Base-by-base conservation (phyloP, 2,797 vertebrate species). In the Pipistrellus pygmaeus region DNA sequence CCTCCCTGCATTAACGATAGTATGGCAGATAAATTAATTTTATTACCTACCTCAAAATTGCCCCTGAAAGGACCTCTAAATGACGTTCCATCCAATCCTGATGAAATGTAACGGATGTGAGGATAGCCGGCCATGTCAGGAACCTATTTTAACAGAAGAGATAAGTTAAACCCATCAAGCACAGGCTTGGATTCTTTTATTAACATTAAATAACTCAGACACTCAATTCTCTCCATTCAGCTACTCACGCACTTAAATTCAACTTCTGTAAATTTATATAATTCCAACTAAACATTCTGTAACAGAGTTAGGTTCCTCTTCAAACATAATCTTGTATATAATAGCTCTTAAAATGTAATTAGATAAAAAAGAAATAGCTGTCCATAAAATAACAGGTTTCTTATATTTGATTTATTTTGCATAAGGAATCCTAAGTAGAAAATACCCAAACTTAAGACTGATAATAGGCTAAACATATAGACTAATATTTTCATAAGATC, bases 61-160 rank as follows among this genome's bases (percentile, higher is more conserved):
- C 98, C 98, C 98, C 98, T 98, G 98, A 99, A 98, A 98, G 98
- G 98, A 97, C 98, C 98, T 98, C 98, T 98, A 98, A 99, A 98
- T 96, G 98, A 98, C 95, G 98, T 99, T 98, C 99, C 99, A 98
- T 99, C 99, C 99, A 99, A 98, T 98, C 99, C 99, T 96, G 99
- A 99, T 98, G 99, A 99, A 98, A 99, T 99, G 98, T 99, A 99
- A 98, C 99, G 99, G 98, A 99, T 99, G 98, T 99, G 99, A 97
- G 99, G 99, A 98, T 99, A 99, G 98, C 98, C 98, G 96, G 98
- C 98, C 98, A 99, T 98, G 97, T 99, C 98, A 97, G 98, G 98
- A 98, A 98, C 98, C 98, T 98, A 97, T 94, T 98, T 97, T 97
- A 98, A 98, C 88, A 98, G 93, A 97, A 98, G 95, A 98, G 0